Base-by-base conservation (phyloP, 1,140 invertebrate genomes). In the Lordiphosa collinella region DNA sequence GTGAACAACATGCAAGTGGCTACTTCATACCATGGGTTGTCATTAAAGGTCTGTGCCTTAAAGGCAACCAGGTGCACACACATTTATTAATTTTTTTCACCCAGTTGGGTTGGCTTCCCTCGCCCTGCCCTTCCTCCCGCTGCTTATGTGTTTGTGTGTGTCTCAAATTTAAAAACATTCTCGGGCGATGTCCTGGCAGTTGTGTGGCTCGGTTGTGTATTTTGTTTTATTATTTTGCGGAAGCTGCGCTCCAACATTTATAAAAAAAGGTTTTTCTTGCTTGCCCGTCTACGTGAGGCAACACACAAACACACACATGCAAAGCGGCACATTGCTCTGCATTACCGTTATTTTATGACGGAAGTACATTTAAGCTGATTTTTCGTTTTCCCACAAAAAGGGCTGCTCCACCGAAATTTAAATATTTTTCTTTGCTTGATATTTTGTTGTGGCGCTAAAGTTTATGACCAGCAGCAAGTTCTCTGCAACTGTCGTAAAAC, bases 341-440 rank as follows among this genome's bases (percentile, higher is more conserved):
- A 82, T 82, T 80, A 80, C 71, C 66, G 76, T 82, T 84, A 67
- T 82, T 82, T 82, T 82, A 82, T 82, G 76, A 82, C 76, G 76
- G 76, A 82, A 82, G 78, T 82, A 82, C 76, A 82, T 82, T 82
- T 82, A 82, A 82, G 76, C 66, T 72, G 78, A 84, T 76, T 82
- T 82, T 76, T n/a, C n/a, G n/a, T n/a, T 47, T 54, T 38, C 36
- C 32, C 54, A 54, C 53, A 49, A 10, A 46, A 48, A 72, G 54
- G 62, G 62, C 54, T 72, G 61, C 40, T 40, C 35, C 48, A 49
- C 44, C 36, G 32, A 78, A 78, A 79, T 82, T 66, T 80, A 71
- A 80, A 75, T 80, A 70, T 70, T 80, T 59, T 32, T 52, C 37
- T 66, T 69, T 63, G 52, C 69, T 59, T 70, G 18, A 4, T 82